Conservation (phyloP, 1,140 invertebrate species). For the Drosophila murphyi region DNA sequence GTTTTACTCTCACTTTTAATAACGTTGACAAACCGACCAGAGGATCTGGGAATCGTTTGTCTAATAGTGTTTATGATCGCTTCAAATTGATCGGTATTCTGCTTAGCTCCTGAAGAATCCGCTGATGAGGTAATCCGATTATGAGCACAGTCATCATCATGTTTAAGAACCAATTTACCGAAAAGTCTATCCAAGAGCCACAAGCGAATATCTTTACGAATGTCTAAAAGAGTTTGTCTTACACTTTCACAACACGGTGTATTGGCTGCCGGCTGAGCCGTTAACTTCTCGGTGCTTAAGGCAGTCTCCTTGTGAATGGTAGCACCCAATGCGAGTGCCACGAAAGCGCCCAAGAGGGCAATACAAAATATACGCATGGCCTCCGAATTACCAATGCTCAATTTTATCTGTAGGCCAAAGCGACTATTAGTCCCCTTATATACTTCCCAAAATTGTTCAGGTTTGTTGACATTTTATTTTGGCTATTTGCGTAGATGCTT, state of each 20-base stretch:
- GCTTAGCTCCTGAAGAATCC: neutral
- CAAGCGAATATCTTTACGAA: slow-evolving; percentile 68
- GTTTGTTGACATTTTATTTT: slow-evolving; percentile 40
- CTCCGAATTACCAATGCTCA: slow-evolving; percentile 28
- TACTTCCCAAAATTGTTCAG: slow-evolving; percentile 35
- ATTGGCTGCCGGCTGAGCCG: slow-evolving; percentile 20
- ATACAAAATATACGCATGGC: slow-evolving; percentile 66
- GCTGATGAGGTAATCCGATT: slow-evolving; percentile 28
- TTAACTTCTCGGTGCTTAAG: slow-evolving; percentile 35
- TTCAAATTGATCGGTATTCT: slow-evolving; percentile 15
- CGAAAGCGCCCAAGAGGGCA: slow-evolving; percentile 50
- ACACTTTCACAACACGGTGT: slow-evolving; percentile 71
- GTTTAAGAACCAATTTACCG: slow-evolving; percentile 60
- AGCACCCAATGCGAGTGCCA: slow-evolving; percentile 55
- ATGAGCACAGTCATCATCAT: slow-evolving; percentile 64
- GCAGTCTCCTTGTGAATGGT: slow-evolving; percentile 42
- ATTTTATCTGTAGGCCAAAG: slow-evolving; percentile 57
- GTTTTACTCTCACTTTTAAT: slow-evolving; percentile 2
- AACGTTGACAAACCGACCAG: slow-evolving; percentile 1
- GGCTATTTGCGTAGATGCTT: slow-evolving; percentile 72
- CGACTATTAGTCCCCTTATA: slow-evolving; percentile 50
- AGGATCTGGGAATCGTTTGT: slow-evolving; percentile 16
- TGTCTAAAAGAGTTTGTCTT: slow-evolving; percentile 67
- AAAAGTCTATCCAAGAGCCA: slow-evolving; percentile 70
- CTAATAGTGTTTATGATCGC: slow-evolving; percentile 30